Percentiles rank a stretch among this genome's conserved stretches.
Evolutionary conservation across 2,113 vertebrate species (phyloP).

Genomic region (Calidris pygmaea): DNA sequence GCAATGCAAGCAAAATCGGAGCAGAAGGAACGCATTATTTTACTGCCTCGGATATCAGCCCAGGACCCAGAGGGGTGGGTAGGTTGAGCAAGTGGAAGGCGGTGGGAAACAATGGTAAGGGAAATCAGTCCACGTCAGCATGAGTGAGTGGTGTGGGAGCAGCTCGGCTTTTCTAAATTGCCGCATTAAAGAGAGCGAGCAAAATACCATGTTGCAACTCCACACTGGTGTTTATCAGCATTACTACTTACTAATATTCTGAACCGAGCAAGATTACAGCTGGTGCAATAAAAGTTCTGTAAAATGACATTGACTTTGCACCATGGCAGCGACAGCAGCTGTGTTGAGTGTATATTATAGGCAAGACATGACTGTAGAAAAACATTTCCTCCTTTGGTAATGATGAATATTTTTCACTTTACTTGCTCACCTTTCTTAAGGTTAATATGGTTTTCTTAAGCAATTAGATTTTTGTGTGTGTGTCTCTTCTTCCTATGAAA

Average conservation of each 20-base stretch:
- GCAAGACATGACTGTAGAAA: background rate
- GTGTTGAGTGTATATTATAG: background rate
- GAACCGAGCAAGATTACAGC: background rate
- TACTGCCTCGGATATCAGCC: background rate
- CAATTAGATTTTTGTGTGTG: background rate
- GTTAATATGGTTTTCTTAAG: background rate
- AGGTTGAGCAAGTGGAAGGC: constrained; percentile 17
- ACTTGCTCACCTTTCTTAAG: background rate
- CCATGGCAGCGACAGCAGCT: background rate
- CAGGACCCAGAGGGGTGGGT: background rate
- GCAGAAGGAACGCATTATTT: constrained; percentile 38
- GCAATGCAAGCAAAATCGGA: background rate
- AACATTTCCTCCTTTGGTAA: background rate
- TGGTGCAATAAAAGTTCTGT: background rate
- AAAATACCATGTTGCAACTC: background rate
- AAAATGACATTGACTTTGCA: background rate
- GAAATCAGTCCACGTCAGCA: background rate
- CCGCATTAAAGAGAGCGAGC: background rate
- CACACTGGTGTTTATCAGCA: background rate
- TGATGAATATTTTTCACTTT: background rate
- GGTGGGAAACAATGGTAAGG: constrained; percentile 3
- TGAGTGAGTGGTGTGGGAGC: background rate
- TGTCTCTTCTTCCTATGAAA: background rate
- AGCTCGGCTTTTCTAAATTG: background rate
- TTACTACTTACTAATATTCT: background rate